These are phyloP conservation scores for Nomada ruficornis DNA, from an alignment of 2,888 invertebrate genomes.

Conservation along the genomic window DNA sequence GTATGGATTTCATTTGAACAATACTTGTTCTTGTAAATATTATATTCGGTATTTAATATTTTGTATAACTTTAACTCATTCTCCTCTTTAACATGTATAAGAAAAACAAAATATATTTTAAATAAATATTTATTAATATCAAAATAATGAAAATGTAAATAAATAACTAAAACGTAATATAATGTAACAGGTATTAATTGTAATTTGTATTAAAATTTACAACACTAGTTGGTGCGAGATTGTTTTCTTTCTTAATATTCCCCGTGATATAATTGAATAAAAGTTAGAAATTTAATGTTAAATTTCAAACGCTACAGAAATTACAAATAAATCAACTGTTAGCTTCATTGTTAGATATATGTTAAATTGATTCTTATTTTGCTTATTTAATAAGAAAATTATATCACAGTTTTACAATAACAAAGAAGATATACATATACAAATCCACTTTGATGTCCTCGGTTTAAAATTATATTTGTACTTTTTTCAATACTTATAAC, in stretches of 20 bases:
- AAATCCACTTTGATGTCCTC: slow-evolving; percentile 6
- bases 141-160: slow-evolving; percentile 13
- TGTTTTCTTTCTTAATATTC: slow-evolving; percentile 7
- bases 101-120: slow-evolving; percentile 11
- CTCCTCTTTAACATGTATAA: background rate
- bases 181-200: background rate
- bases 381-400: slow-evolving; percentile 4
- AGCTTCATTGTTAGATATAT: background rate
- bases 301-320: background rate
- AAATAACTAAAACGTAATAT: slow-evolving; percentile 7
- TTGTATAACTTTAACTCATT: background rate
- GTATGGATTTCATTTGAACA: background rate
- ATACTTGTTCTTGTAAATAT: background rate
- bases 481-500: slow-evolving; percentile 24
- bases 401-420: slow-evolving; percentile 9
- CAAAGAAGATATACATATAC: slow-evolving; percentile 21
- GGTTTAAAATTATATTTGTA: slow-evolving; percentile 40
- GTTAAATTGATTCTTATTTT: background rate
- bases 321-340: background rate
- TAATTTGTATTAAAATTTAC: background rate
- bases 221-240: slow-evolving; percentile 1
- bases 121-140: slow-evolving; percentile 30
- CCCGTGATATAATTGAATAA: slow-evolving; percentile 6
- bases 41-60: background rate
- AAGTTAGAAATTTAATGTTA: background rate